phyloP scores from a whole-genome alignment of 92 coral and sea anemone species.

The Epizoanthus ramosus region DNA sequence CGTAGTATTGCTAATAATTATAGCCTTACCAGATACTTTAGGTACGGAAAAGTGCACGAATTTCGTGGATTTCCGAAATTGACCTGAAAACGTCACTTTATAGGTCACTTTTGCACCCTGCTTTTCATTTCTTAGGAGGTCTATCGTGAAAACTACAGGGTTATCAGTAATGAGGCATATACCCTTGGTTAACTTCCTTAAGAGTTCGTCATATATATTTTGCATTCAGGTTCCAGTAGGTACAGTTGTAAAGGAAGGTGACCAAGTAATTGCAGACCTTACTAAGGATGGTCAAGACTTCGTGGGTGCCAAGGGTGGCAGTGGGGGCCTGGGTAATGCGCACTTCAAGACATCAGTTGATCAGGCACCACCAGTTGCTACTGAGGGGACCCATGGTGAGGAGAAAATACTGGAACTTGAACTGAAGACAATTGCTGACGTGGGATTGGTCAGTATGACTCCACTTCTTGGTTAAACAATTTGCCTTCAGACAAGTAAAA shows the following conservation, averaged over 20 bases:
- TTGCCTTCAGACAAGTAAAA: background rate
- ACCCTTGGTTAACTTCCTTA: background rate
- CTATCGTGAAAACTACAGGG: too few relatives aligned
- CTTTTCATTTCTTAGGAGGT: too few relatives aligned
- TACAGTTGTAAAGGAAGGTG: conserved; percentile 73
- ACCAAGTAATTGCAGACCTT: conserved; percentile 75
- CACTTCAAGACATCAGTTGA: conserved; percentile 83
- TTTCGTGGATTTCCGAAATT: too few relatives aligned
- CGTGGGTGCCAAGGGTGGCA: conserved; percentile 83
- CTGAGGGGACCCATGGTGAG: conserved; percentile 91
- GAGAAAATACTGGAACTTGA: conserved; percentile 89
- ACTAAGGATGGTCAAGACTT: conserved; percentile 69
- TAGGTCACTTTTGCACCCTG: too few relatives aligned
- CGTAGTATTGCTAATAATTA: too few relatives aligned
- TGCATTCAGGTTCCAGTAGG: conserved; percentile 87
- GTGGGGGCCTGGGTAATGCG: conserved; percentile 94
- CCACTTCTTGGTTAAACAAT: too few relatives aligned
- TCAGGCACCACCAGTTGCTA: conserved; percentile 73
- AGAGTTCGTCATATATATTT: background rate
- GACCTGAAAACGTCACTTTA: too few relatives aligned
- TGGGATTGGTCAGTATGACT: conserved; percentile 81
- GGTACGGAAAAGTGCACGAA: too few relatives aligned
- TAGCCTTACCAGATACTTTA: too few relatives aligned
- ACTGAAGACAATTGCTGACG: conserved; percentile 97
- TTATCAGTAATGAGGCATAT: background rate